These are phyloP conservation scores for Callocephalon fimbriatum DNA, from an alignment of 2,113 vertebrate species.

Conservation along the genomic window DNA sequence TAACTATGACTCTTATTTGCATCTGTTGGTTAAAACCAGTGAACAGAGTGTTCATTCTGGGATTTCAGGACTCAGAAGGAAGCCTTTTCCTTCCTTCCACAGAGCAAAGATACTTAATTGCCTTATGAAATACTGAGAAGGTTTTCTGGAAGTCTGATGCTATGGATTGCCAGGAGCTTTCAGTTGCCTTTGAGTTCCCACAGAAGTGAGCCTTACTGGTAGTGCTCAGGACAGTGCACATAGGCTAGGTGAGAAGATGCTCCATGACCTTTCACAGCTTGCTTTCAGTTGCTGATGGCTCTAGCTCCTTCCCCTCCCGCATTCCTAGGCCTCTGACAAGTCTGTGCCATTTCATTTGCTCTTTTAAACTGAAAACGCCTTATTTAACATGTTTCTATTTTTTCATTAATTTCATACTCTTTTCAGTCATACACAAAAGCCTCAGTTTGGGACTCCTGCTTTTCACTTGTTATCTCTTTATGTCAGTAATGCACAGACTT, in stretches of 20 bases:
- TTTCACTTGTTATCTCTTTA: background rate
- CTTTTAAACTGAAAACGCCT: background rate
- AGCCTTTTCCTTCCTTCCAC: background rate
- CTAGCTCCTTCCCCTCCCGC: background rate
- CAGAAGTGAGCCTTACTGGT: background rate
- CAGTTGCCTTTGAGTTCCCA: background rate
- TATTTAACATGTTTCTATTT: background rate
- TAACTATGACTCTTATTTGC: background rate
- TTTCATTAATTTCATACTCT: background rate
- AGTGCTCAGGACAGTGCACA: background rate
- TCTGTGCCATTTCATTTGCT: background rate
- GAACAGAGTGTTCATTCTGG: background rate
- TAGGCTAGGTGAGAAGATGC: background rate
- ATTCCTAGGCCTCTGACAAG: background rate
- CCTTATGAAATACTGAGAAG: background rate
- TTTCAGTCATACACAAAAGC: background rate
- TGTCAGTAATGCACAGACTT: background rate
- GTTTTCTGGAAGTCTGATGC: background rate
- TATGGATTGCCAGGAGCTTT: background rate
- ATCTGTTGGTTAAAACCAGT: background rate
- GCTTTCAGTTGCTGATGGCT: background rate
- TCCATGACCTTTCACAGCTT: background rate
- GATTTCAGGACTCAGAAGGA: background rate
- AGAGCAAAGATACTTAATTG: background rate
- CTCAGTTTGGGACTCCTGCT: background rate